Evolutionary conservation across 2,888 invertebrate genomes (phyloP).

Genomic region (Ganaspis brasiliensis): DNA sequence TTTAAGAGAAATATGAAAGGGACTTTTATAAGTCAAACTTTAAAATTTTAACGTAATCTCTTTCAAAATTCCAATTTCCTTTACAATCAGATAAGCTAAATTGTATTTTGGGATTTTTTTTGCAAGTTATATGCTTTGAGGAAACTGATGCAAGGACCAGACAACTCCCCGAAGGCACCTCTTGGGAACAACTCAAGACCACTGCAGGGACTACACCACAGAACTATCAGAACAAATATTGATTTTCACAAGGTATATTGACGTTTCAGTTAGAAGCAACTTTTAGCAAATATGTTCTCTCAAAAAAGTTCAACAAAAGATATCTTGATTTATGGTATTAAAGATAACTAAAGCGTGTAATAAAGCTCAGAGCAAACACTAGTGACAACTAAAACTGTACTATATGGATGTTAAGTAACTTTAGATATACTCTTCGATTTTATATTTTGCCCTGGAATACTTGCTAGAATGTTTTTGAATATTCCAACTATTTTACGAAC

Average conservation of each 20-base stretch:
- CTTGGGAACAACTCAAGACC: slow-evolving; percentile 97
- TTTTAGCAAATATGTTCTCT: background rate
- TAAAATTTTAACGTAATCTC: too few relatives aligned
- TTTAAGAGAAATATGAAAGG: too few relatives aligned
- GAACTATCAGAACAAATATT: slow-evolving; percentile 98
- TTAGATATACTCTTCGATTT: background rate
- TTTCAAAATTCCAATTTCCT: background rate
- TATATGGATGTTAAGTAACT: background rate
- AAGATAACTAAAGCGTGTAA: background rate
- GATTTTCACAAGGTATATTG: slow-evolving; percentile 89
- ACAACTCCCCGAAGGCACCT: slow-evolving; percentile 92
- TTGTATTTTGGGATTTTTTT: slow-evolving; percentile 43
- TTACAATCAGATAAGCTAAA: background rate
- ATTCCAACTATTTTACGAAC: background rate
- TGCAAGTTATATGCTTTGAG: slow-evolving; percentile 92
- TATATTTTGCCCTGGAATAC: too few relatives aligned
- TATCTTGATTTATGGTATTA: slow-evolving; percentile 1
- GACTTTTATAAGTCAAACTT: too few relatives aligned
- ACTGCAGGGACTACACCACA: slow-evolving; percentile 94
- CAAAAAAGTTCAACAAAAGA: background rate
- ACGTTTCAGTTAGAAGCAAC: background rate
- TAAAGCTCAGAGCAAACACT: background rate
- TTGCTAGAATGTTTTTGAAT: too few relatives aligned
- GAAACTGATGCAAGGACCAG: slow-evolving; percentile 94
- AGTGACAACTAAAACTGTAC: background rate